Conservation (phyloP, 2,113 vertebrate species). For the Stomatorhinus ivindoensis region DNA sequence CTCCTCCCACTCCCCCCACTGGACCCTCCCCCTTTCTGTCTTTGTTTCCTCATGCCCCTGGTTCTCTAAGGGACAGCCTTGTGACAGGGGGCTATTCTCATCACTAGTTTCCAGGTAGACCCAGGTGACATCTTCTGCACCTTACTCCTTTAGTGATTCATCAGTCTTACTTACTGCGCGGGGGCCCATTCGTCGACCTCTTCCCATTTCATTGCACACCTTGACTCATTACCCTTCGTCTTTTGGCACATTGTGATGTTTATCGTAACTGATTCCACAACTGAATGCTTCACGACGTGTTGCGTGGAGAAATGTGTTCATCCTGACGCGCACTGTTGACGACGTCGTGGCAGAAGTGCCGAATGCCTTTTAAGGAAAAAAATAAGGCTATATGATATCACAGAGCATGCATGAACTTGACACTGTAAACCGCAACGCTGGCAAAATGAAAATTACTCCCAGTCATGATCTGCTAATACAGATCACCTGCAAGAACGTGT, state of each 20-base stretch:
- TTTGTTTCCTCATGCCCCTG: slow-evolving; percentile 58
- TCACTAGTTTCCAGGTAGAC: slow-evolving; percentile 68
- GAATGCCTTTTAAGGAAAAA: not conserved
- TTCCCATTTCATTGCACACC: slow-evolving; percentile 9
- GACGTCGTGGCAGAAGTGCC: not conserved
- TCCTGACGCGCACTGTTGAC: not conserved
- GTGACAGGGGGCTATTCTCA: slow-evolving; percentile 93
- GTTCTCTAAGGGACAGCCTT: slow-evolving; percentile 76
- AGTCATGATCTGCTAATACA: not conserved
- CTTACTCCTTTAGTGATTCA: not conserved
- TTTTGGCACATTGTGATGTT: not conserved
- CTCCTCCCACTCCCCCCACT: not conserved
- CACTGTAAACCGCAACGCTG: not conserved
- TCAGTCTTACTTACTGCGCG: not conserved
- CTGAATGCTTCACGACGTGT: not conserved
- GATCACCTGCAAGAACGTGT: not conserved
- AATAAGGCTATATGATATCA: not conserved
- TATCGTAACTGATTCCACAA: not conserved
- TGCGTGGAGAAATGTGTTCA: not conserved
- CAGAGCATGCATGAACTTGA: not conserved
- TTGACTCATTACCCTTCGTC: not conserved
- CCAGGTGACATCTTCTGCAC: slow-evolving; percentile 68
- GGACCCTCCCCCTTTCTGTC: not conserved
- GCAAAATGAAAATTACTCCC: not conserved
- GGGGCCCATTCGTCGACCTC: slow-evolving; percentile 31